Base-by-base conservation (phyloP, 2,888 invertebrate species). In the Seira musarum region DNA sequence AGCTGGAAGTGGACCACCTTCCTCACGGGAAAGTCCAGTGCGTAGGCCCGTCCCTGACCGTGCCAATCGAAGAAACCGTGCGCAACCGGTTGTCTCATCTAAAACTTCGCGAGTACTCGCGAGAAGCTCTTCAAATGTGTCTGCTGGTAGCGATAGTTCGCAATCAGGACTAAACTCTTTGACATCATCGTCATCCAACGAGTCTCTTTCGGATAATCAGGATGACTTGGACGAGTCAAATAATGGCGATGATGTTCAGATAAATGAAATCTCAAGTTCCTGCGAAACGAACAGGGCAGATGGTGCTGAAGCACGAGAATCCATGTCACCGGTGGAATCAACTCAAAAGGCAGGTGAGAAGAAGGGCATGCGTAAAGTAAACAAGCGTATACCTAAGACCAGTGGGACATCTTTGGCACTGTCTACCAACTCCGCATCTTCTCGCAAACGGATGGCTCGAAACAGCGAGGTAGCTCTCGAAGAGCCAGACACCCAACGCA, bases 251-350 rank as follows among this genome's bases (percentile, higher is more conserved):
- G 82, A 85, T 63, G 84, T 85, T 13, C 85, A 85, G 67, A 84
- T 85, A n/a, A 68, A 85, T 79, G 85, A 85, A 78, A 84, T 85
- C 24, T 84, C 84, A 1, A 83, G 83, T 15, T 85, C 85, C 6
- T 82, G 84, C 73, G 85, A 85, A 30, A 25, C 71, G n/a, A 57
- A n/a, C 30, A 75, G 24, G 49, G 25, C 67, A 15, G 21, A 19
- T 22, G 25, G 19, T 15, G 19, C 19, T 46, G 10, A 46, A 5
- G n/a, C 21, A 15, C 21, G 19, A 21, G 5, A 3, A 13, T 63
- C 64, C 8, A 6, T 10, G 2, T 15, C 49, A 13, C 8, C 13
- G 8, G 13, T 8, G 8, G 49, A 13, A 13, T 46, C 25, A 2
- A 66, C n/a, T n/a, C 30, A 24, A 35, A 66, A 40, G 21, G 24